phyloP scores from a whole-genome alignment of 2,888 invertebrate genomes.

The Cacoxenus indagator region DNA sequence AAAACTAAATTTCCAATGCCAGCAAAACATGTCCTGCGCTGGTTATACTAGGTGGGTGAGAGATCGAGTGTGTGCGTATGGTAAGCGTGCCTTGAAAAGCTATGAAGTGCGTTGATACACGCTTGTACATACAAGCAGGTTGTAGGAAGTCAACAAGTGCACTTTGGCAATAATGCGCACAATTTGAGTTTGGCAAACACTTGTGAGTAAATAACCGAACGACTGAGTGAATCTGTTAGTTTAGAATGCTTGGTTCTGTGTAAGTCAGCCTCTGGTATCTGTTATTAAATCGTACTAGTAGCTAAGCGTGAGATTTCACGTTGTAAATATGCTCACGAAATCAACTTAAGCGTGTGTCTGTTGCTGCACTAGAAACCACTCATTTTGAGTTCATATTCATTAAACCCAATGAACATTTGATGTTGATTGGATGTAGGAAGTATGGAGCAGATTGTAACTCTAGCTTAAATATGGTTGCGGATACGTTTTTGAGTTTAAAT shows the following conservation, averaged over 20 bases:
- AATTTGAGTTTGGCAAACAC: conserved; percentile 56
- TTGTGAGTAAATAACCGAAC: conserved; percentile 28
- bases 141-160: conserved; percentile 47
- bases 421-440: no score
- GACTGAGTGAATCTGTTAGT: not conserved
- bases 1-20: conserved; percentile 53
- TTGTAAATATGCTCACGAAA: not conserved
- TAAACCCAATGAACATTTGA: not conserved
- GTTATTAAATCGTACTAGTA: not conserved
- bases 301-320: not conserved
- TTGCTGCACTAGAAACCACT: not conserved
- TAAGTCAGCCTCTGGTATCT: not conserved
- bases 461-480: no score
- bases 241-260: not conserved
- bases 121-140: no score
- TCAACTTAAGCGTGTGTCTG: not conserved
- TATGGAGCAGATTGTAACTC: no score
- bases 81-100: no score
- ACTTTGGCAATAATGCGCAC: conserved; percentile 63
- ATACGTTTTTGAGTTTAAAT: not conserved
- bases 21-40: no score
- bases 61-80: no score
- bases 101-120: no score
- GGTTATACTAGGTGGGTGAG: no score
- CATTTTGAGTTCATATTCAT: no score